Evolutionary conservation across 1,140 invertebrate species (phyloP).

Genomic region (Mya arenaria): DNA sequence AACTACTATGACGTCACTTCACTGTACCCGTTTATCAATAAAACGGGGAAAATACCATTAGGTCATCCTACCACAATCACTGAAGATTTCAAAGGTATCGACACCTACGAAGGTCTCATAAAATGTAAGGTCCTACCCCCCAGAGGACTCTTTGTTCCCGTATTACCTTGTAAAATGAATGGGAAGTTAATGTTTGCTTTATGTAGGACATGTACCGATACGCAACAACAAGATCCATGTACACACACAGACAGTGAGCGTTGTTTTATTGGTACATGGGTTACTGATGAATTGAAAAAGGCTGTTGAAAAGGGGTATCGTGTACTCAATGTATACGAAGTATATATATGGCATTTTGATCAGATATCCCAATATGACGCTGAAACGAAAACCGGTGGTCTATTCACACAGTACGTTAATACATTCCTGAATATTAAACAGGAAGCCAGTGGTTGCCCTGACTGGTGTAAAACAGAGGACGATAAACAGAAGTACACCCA

Average conservation of each 20-base stretch:
- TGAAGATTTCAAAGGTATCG: constrained; percentile 13
- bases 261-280: constrained; percentile 7
- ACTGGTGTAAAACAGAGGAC: constrained; percentile 37
- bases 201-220: constrained; percentile 27
- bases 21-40: constrained; percentile 55
- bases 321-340: constrained; percentile 34
- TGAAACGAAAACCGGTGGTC: background rate
- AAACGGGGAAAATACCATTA: constrained; percentile 15
- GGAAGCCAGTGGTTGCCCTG: constrained; percentile 61
- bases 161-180: constrained; percentile 1
- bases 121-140: constrained; percentile 47
- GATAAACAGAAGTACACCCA: constrained; percentile 68
- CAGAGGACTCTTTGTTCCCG: constrained; percentile 34
- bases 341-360: constrained; percentile 60
- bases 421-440: constrained; percentile 67
- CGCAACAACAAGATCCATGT: constrained; percentile 20
- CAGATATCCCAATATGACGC: constrained; percentile 10
- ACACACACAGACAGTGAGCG: constrained; percentile 15
- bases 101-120: constrained; percentile 25
- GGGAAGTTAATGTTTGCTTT: constrained; percentile 47
- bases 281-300: constrained; percentile 15
- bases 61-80: constrained; percentile 34
- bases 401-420: constrained; percentile 63
- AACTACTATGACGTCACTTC: constrained; percentile 37
- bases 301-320: background rate